Percentiles rank a stretch among this genome's conserved stretches.
These are phyloP conservation scores for Sceloporus undulatus DNA, from an alignment of 2,113 vertebrate genomes.

Conservation along the genomic window DNA sequence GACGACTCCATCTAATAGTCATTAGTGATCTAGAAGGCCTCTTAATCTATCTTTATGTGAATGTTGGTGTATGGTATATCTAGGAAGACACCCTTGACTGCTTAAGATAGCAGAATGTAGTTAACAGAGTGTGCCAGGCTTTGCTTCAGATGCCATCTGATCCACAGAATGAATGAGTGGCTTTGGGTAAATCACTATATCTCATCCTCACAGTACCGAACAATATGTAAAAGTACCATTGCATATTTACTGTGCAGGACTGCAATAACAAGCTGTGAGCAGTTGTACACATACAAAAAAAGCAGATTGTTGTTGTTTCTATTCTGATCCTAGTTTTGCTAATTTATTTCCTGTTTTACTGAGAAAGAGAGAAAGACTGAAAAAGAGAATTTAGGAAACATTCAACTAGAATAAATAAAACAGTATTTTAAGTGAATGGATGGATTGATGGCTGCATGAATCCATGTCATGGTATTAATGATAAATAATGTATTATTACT, in stretches of 20 bases:
- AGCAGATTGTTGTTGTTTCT: background rate
- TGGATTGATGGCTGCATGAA: background rate
- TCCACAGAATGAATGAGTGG: background rate
- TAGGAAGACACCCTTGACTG: background rate
- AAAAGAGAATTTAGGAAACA: no score
- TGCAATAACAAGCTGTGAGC: background rate
- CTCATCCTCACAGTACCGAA: background rate
- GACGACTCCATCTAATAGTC: no score
- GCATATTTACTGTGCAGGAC: background rate
- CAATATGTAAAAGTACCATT: background rate
- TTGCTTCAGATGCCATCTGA: background rate
- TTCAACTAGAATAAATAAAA: background rate
- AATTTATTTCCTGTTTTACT: constrained; percentile 6
- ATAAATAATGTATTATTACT: background rate
- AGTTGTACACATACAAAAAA: constrained; percentile 8
- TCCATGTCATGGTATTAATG: background rate
- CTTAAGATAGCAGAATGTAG: background rate
- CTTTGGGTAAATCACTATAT: background rate
- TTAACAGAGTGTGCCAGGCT: background rate
- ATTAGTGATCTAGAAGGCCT: background rate
- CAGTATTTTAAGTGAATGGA: background rate
- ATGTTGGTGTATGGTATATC: background rate
- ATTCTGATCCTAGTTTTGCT: background rate
- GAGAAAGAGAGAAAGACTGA: background rate
- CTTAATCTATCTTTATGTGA: background rate